Conservation (phyloP, 2,113 vertebrate species). For the Chaenocephalus aceratus region DNA sequence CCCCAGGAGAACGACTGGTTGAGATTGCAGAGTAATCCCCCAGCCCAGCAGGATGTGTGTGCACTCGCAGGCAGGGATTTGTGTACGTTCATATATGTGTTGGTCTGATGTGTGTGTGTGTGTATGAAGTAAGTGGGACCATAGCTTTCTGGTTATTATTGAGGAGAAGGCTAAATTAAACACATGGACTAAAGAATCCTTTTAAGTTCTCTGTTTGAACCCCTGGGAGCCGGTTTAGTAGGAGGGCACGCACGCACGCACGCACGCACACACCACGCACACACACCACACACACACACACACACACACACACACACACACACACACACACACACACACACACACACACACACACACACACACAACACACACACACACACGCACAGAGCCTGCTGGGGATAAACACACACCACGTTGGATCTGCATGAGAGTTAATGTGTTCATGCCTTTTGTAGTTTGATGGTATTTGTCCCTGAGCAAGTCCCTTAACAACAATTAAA, state of each 20-base stretch:
- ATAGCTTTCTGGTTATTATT: conserved; percentile 65
- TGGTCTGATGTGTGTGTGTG: conserved; percentile 24
- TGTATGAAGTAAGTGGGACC: conserved; percentile 49
- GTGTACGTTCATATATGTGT: conserved; percentile 54
- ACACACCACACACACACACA: conserved; percentile 26
- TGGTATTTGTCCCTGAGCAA: conserved; percentile 44
- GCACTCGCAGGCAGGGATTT: conserved; percentile 48
- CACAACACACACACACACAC: conserved; percentile 23
- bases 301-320: conserved; percentile 28
- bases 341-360: conserved; percentile 30
- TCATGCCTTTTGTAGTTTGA: conserved; percentile 54
- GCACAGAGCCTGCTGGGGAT: conserved; percentile 51
- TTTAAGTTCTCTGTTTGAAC: conserved; percentile 65
- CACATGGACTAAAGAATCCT: conserved; percentile 68
- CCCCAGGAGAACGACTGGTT: conserved; percentile 71
- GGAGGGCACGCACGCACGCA: conserved; percentile 24
- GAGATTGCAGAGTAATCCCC: conserved; percentile 84
- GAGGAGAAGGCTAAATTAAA: conserved; percentile 73
- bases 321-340: conserved; percentile 31
- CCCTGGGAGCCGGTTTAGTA: conserved; percentile 47
- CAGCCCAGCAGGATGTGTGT: conserved; percentile 67
- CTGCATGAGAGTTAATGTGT: conserved; percentile 61
- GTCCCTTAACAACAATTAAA: conserved; percentile 33
- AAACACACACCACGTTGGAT: conserved; percentile 63
- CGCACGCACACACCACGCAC: too few relatives aligned